These are phyloP conservation scores for Nomada fabriciana DNA, from an alignment of 2,888 invertebrate species.

Conservation along the genomic window DNA sequence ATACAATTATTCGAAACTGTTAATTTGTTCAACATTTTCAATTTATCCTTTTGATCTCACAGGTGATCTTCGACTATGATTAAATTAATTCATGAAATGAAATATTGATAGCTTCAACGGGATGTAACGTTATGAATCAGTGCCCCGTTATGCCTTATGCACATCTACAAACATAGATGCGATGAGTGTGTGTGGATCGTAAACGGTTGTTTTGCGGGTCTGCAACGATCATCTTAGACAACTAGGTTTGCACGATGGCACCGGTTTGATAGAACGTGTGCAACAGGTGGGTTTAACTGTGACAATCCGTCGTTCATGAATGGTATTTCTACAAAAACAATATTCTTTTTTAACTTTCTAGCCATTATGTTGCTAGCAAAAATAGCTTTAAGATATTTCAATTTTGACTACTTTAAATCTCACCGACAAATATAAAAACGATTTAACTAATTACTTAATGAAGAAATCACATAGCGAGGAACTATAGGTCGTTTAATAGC, in stretches of 20 bases:
- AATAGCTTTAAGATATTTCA: background rate
- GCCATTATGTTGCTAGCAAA: background rate
- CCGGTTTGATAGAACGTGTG: conserved; percentile 1
- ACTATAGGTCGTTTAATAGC: too few relatives aligned
- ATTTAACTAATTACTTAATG: background rate
- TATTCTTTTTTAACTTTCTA: background rate
- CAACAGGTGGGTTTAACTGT: conserved; percentile 24
- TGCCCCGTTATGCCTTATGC: background rate
- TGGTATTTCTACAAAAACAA: background rate
- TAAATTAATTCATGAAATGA: too few relatives aligned
- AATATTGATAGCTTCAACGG: too few relatives aligned
- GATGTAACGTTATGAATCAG: background rate
- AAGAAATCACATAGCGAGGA: too few relatives aligned
- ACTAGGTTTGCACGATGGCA: conserved; percentile 9
- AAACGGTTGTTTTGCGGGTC: background rate
- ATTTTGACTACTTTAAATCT: too few relatives aligned
- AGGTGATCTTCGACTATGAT: background rate
- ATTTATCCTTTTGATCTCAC: background rate
- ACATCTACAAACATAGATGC: background rate
- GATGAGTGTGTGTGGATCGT: background rate
- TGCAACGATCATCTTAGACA: background rate
- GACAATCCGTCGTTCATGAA: conserved; percentile 4
- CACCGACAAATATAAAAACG: background rate
- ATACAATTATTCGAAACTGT: too few relatives aligned
- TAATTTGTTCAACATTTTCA: too few relatives aligned